These are phyloP conservation scores for Strigamia transsilvanica DNA, from an alignment of 2,888 invertebrate genomes.

Conservation along the genomic window DNA sequence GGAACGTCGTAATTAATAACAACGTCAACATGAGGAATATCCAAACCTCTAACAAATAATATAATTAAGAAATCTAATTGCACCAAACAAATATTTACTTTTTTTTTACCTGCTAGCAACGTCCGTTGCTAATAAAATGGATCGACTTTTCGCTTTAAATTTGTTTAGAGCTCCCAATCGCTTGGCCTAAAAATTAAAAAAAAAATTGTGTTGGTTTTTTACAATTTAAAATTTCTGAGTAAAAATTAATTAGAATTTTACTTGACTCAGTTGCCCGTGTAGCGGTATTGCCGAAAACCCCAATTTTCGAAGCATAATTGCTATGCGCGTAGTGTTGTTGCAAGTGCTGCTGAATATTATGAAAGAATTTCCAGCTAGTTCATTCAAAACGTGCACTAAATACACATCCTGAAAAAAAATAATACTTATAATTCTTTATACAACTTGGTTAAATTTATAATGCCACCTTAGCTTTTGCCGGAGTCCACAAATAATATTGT, in stretches of 20 bases:
- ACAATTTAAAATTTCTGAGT: too few species aligned
- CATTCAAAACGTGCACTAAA: constrained; percentile 92
- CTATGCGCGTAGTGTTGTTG: constrained; percentile 86
- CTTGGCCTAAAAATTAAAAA: constrained; percentile 73
- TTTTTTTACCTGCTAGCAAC: constrained; percentile 86
- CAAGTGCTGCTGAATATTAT: constrained; percentile 98
- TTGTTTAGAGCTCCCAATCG: constrained; percentile 93
- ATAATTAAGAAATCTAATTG: not conserved
- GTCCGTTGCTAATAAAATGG: constrained; percentile 96
- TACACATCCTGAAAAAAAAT: constrained; percentile 81
- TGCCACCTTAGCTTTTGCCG: constrained; percentile 89
- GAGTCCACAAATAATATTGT: constrained; percentile 94
- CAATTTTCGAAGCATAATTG: constrained; percentile 86
- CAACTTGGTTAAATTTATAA: constrained; percentile 27
- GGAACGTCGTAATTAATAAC: constrained; percentile 99
- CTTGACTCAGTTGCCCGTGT: constrained; percentile 98
- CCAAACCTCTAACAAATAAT: constrained; percentile 79
- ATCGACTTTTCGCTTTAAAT: constrained; percentile 92
- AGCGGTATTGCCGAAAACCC: constrained; percentile 94
- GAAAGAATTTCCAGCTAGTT: constrained; percentile 92
- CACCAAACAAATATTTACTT: not conserved
- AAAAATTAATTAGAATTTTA: constrained; percentile 57
- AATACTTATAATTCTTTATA: not conserved
- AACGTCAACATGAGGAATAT: constrained; percentile 98
- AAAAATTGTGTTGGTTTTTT: not conserved